Evolutionary conservation across 1,140 invertebrate species (phyloP).

Genomic region (Hydropsyche tenuis): DNA sequence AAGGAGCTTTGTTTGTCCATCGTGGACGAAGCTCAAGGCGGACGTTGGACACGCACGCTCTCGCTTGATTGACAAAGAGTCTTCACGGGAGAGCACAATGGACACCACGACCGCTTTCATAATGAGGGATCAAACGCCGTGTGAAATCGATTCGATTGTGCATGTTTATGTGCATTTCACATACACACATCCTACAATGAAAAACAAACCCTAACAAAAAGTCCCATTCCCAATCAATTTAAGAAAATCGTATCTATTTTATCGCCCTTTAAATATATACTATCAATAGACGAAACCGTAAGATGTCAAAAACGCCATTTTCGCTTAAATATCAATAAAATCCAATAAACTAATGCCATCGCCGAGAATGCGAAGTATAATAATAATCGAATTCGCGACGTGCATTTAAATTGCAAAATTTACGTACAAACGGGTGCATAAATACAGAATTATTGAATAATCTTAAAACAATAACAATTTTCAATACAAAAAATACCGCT

Average conservation of each 20-base stretch:
- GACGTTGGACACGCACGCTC: slow-evolving; percentile 21
- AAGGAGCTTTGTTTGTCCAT: background rate
- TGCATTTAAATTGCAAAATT: too few species aligned
- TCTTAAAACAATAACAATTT: too few species aligned
- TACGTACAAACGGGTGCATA: too few species aligned
- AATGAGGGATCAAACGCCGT: slow-evolving; percentile 32
- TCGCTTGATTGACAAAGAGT: slow-evolving; percentile 33
- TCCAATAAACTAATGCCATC: too few species aligned
- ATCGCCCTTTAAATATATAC: too few species aligned
- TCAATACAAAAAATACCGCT: too few species aligned
- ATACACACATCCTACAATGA: background rate
- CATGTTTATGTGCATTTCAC: slow-evolving; percentile 6
- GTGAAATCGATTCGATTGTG: slow-evolving; percentile 32
- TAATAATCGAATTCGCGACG: too few species aligned
- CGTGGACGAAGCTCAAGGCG: slow-evolving; percentile 4
- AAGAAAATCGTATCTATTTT: too few species aligned
- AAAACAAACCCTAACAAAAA: background rate
- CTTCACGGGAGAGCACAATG: slow-evolving; percentile 28
- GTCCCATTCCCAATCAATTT: too few species aligned
- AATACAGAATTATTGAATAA: too few species aligned
- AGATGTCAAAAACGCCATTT: background rate
- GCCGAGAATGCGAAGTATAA: too few species aligned
- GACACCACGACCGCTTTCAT: slow-evolving; percentile 25
- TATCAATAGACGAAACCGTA: too few species aligned
- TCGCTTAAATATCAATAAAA: background rate